Evolutionary conservation across 2,113 vertebrate species (phyloP).

Genomic region (Protobothrops flavoviridis): DNA sequence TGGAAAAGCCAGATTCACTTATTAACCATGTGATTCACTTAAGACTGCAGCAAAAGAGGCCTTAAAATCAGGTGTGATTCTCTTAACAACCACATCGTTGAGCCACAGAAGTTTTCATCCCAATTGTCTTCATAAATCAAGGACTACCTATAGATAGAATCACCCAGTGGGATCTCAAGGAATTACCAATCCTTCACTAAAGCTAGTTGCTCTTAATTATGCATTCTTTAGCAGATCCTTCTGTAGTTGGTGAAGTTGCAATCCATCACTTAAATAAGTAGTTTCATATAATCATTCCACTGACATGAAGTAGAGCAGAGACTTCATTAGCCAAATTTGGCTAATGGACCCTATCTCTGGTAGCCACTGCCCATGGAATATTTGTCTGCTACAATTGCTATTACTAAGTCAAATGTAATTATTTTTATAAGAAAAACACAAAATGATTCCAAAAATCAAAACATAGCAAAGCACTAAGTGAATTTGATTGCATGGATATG

Average conservation of each 20-base stretch:
- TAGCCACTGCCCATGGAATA: not conserved
- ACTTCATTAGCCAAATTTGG: not conserved
- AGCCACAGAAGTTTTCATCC: not conserved
- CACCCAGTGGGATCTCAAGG: not conserved
- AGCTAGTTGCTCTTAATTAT: not conserved
- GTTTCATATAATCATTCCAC: not conserved
- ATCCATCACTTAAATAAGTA: not conserved
- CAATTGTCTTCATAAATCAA: not conserved
- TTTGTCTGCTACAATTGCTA: not conserved
- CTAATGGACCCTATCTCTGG: too few relatives aligned
- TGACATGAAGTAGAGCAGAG: not conserved
- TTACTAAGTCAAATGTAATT: not conserved
- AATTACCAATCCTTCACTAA: not conserved
- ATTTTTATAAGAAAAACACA: not conserved
- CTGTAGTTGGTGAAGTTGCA: not conserved
- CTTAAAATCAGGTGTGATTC: not conserved
- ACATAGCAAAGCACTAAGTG: not conserved
- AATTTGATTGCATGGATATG: not conserved
- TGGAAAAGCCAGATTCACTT: not conserved
- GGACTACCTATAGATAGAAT: not conserved
- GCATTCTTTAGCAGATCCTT: not conserved
- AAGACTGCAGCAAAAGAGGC: not conserved
- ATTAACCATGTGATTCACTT: not conserved
- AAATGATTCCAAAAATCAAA: not conserved
- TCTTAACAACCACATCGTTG: not conserved